Percentiles rank a stretch among this genome's conserved stretches.
These are phyloP conservation scores for Aphelinus certus DNA, from an alignment of 1,140 invertebrate species.

Conservation along the genomic window DNA sequence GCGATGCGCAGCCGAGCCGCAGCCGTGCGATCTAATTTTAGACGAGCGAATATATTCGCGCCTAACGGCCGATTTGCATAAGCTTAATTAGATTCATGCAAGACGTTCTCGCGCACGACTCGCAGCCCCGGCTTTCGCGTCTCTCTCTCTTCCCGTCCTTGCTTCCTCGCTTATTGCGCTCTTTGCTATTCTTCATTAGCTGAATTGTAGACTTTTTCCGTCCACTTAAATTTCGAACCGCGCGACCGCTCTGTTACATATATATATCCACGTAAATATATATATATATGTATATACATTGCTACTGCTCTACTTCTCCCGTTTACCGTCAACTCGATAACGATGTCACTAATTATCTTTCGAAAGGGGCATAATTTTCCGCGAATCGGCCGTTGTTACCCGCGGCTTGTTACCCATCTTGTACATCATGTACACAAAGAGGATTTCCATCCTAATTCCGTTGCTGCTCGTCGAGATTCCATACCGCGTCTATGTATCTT, in stretches of 20 bases:
- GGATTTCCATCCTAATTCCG: too few species aligned
- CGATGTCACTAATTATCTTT: slow-evolving; percentile 28
- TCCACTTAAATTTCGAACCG: slow-evolving; percentile 22
- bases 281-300: too few species aligned
- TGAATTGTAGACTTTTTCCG: slow-evolving; percentile 11
- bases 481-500: too few species aligned
- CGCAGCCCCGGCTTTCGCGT: not conserved
- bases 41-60: not conserved
- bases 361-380: slow-evolving; percentile 17
- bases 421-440: too few species aligned
- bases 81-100: slow-evolving; percentile 22
- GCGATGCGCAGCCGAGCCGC: not conserved
- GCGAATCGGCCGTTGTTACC: not conserved
- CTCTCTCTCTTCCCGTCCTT: slow-evolving; percentile 3
- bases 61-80: not conserved
- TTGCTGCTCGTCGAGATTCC: too few species aligned
- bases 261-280: too few species aligned
- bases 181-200: slow-evolving; percentile 34
- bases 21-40: slow-evolving; percentile 17
- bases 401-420: too few species aligned
- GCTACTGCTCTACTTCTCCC: slow-evolving; percentile 20
- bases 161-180: slow-evolving; percentile 3
- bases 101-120: slow-evolving; percentile 19
- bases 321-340: slow-evolving; percentile 7
- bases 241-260: not conserved